Base-by-base conservation (phyloP, 2,113 vertebrate species). In the Periophthalmus modestus region DNA sequence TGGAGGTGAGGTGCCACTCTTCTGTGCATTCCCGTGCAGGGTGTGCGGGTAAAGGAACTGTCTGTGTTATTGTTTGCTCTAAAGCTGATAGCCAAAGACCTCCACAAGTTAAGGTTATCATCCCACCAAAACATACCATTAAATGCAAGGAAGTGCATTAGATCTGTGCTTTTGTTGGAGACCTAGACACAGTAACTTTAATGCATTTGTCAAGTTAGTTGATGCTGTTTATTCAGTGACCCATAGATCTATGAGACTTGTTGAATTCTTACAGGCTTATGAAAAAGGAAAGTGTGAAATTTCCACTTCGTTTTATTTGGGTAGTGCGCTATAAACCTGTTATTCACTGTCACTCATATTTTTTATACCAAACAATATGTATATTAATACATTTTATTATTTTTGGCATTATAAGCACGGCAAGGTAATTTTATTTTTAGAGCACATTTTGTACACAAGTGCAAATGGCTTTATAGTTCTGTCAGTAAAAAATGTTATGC, bases 31-130 rank as follows among this genome's bases (percentile, higher is more conserved):
- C 79, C 67, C 69, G 12, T 3, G 43, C 81, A 2, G 85, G 72
- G 81, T 50, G 74, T 84, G 84, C 78, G 77, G 82, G 74, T 3
- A 68, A 28, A 85, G 82, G 79, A 87, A 91, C 81, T 66, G 78
- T 66, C 68, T 75, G 1, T 76, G 86, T 78, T 82, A 57, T 78
- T 72, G 70, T 87, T 85, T 81, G 77, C 70, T 78, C 71, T 79
- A 84, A 75, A 65, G 66, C 62, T 34, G 15, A 78, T 81, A 78
- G 81, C 68, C 75, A 52, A 48, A 75, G 62, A 82, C 75, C 66
- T 77, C 70, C 73, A 68, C 80, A 69, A 62, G 58, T 75, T 67
- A 13, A 73, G 54, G 62, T 87, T 83, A 82, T 86, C 82, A 36
- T 69, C 79, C 54, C 68, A 74, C 6, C 67, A 46, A 75, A 77